phyloP scores from a whole-genome alignment of 2,888 invertebrate species.

The Hemicrepidius hirtus region DNA sequence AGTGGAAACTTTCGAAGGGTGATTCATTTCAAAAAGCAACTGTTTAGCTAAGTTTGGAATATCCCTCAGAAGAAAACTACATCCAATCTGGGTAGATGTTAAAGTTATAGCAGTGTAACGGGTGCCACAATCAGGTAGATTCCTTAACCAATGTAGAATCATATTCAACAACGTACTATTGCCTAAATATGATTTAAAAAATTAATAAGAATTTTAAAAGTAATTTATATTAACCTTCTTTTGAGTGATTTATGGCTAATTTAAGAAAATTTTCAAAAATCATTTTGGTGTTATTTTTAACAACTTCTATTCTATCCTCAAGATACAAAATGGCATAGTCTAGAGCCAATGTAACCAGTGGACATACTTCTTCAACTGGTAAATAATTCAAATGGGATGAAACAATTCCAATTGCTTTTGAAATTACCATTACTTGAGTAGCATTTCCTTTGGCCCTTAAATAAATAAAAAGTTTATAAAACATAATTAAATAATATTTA shows the following conservation, averaged over 20 bases:
- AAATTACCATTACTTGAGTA: constrained; percentile 64
- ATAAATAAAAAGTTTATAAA: constrained; percentile 11
- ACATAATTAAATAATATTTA: background rate
- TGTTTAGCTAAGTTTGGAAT: constrained; percentile 68
- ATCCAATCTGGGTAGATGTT: constrained; percentile 66
- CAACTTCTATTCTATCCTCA: constrained; percentile 80
- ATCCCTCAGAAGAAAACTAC: constrained; percentile 65
- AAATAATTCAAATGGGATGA: constrained; percentile 61
- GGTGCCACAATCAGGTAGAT: constrained; percentile 51
- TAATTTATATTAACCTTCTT: constrained; percentile 8
- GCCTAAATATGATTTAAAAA: background rate
- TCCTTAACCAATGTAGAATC: constrained; percentile 35
- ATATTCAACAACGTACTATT: constrained; percentile 12
- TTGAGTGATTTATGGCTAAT: constrained; percentile 63
- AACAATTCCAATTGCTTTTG: constrained; percentile 62
- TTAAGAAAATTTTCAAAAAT: constrained; percentile 72
- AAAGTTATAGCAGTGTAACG: constrained; percentile 62
- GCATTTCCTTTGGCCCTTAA: constrained; percentile 64
- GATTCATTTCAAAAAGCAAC: constrained; percentile 67
- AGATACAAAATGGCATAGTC: constrained; percentile 76
- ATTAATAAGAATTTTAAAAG: background rate
- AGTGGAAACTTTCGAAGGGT: constrained; percentile 57
- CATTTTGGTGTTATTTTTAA: constrained; percentile 76
- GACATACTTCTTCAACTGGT: constrained; percentile 59
- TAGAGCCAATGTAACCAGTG: constrained; percentile 67